These are phyloP conservation scores for Nemopilema nomurai DNA, from an alignment of 30 jellyfish, hydroid and myxozoan species.

Conservation along the genomic window DNA sequence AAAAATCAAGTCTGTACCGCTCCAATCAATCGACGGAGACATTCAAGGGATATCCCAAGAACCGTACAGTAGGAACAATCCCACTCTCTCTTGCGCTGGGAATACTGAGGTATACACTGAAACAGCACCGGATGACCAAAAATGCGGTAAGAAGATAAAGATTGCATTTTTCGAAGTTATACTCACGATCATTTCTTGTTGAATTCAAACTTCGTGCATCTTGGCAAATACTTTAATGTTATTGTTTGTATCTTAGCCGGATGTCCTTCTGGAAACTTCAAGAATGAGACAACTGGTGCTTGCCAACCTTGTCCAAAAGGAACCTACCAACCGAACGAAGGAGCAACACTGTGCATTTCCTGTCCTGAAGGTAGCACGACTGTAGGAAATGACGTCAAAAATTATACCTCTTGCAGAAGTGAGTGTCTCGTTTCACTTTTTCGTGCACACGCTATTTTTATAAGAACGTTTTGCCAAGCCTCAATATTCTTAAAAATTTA, in stretches of 20 bases:
- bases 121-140: background rate
- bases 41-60: constrained; percentile 22
- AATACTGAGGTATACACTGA: constrained; percentile 12
- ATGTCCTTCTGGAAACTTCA: constrained; percentile 83
- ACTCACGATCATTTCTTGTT: background rate
- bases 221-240: too few relatives aligned
- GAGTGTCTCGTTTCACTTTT: constrained; percentile 7
- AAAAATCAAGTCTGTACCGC: constrained; percentile 18
- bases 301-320: constrained; percentile 88
- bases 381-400: constrained; percentile 58
- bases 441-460: background rate
- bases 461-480: too few relatives aligned
- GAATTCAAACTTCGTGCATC: background rate
- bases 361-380: constrained; percentile 89
- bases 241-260: constrained; percentile 47
- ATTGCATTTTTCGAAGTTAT: background rate
- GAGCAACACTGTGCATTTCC: constrained; percentile 70
- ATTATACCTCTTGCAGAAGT: constrained; percentile 86
- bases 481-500: too few relatives aligned
- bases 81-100: constrained; percentile 41
- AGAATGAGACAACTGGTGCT: constrained; percentile 62
- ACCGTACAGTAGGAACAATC: background rate
- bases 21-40: constrained; percentile 27
- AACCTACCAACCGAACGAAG: constrained; percentile 89
- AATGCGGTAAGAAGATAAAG: constrained; percentile 36